A percentile compares a stretch with the other conserved stretches of the same genome.
Evolutionary conservation across 2,888 invertebrate genomes (phyloP).

Genomic region (Euplexia lucipara): DNA sequence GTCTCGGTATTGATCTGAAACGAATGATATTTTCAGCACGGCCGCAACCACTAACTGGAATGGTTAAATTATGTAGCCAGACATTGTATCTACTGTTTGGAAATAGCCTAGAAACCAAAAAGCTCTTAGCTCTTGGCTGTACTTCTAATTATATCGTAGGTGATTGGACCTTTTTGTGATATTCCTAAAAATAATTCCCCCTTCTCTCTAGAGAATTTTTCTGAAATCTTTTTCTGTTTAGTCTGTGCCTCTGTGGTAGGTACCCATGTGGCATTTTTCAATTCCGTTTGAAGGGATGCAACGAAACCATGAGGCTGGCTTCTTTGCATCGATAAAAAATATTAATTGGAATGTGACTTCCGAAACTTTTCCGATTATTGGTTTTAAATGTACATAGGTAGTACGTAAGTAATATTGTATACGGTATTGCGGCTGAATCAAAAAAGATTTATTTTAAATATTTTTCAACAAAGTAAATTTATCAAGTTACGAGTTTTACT

Average conservation of each 20-base stretch:
- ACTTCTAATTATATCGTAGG: not conserved
- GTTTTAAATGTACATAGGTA: constrained; percentile 14
- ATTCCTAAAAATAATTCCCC: not conserved
- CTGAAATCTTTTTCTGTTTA: constrained; percentile 14
- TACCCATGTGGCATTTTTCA: constrained; percentile 27
- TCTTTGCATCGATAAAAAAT: constrained; percentile 13
- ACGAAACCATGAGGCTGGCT: constrained; percentile 10
- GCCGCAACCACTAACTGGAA: constrained; percentile 38
- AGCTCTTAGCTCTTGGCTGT: not conserved
- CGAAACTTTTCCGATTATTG: constrained; percentile 5
- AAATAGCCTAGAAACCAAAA: constrained; percentile 21
- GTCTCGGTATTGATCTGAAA: constrained; percentile 54
- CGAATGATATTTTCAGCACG: constrained; percentile 52
- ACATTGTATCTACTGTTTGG: constrained; percentile 8
- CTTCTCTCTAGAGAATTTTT: not conserved
- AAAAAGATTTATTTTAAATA: not conserved
- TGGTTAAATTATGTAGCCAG: constrained; percentile 45
- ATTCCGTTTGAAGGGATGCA: constrained; percentile 28
- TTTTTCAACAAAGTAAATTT: constrained; percentile 2
- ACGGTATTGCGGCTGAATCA: not conserved
- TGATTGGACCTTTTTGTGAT: not conserved
- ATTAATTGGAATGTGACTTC: constrained; percentile 15
- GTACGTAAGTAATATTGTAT: not conserved
- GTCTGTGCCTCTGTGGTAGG: not conserved
- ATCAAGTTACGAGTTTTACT: constrained; percentile 13